Evolutionary conservation across 2,797 vertebrate species (phyloP).

Genomic region (Hapalemur alaotrensis): DNA sequence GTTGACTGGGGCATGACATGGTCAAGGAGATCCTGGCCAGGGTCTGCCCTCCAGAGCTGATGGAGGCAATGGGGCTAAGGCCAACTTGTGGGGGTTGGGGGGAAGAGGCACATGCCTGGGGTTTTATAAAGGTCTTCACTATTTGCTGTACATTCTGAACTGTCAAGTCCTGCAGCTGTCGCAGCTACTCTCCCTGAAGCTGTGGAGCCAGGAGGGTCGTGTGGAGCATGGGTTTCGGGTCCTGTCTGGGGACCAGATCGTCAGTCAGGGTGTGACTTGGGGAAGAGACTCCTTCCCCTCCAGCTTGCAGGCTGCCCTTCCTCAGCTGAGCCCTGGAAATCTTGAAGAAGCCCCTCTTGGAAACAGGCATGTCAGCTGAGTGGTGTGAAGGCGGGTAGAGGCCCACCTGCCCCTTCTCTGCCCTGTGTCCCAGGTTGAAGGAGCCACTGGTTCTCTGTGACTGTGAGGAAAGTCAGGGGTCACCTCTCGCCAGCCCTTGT

Average conservation of each 20-base stretch:
- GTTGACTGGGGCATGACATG: neutral
- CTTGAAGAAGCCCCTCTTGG: neutral
- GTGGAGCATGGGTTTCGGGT: neutral
- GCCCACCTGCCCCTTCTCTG: neutral
- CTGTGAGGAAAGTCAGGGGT: neutral
- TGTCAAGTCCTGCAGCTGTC: neutral
- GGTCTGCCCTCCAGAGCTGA: neutral
- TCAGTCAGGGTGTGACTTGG: neutral
- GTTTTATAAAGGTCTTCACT: neutral
- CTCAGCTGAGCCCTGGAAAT: neutral
- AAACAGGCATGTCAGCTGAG: neutral
- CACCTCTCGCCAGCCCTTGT: neutral
- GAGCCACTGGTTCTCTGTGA: fast-evolving
- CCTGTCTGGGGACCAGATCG: neutral
- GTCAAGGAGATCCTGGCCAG: neutral
- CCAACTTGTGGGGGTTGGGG: neutral
- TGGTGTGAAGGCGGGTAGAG: neutral
- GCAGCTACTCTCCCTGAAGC: neutral
- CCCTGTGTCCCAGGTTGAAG: neutral
- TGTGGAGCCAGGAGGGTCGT: fast-evolving
- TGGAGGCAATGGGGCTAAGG: neutral
- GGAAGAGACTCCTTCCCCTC: neutral
- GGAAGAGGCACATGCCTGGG: neutral
- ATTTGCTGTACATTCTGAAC: neutral
- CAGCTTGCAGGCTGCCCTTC: neutral